phyloP scores from a whole-genome alignment of 2,797 vertebrate genomes.

The Jordanella pulchra region DNA sequence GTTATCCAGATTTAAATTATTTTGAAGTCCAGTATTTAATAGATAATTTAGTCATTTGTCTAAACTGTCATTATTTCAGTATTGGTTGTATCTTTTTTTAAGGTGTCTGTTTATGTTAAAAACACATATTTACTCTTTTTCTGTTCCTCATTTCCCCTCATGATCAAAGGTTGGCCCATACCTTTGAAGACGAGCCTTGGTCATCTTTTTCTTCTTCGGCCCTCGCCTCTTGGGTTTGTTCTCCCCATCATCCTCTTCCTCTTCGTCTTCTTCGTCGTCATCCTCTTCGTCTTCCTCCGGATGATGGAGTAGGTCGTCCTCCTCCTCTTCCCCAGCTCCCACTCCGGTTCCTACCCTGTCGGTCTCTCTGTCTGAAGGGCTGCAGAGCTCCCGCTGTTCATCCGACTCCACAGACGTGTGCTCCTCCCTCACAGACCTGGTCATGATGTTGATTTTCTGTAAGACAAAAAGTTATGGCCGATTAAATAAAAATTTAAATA shows the following conservation, averaged over 20 bases:
- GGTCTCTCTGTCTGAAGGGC: slow-evolving; percentile 44
- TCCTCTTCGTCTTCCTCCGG: slow-evolving; percentile 86
- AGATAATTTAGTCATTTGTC: not conserved
- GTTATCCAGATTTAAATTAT: not conserved
- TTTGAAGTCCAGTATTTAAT: not conserved
- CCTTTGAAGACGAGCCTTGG: slow-evolving; percentile 94
- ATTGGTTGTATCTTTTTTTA: not conserved
- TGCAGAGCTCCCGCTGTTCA: slow-evolving; percentile 69
- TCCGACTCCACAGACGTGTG: slow-evolving; percentile 81
- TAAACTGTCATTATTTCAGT: not conserved
- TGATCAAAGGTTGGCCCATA: slow-evolving; percentile 35
- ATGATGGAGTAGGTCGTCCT: slow-evolving; percentile 72
- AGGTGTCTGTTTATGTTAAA: not conserved
- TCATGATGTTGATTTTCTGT: slow-evolving; percentile 83
- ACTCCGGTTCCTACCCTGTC: slow-evolving; percentile 15
- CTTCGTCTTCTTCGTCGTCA: slow-evolving; percentile 88
- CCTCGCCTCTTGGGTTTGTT: slow-evolving; percentile 93
- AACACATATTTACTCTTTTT: not conserved
- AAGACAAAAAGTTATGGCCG: not conserved
- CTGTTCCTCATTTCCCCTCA: not conserved
- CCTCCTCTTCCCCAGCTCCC: slow-evolving; percentile 49
- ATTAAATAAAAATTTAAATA: not conserved
- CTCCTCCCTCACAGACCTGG: slow-evolving; percentile 91
- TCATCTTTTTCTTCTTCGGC: slow-evolving; percentile 99
- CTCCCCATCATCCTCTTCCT: slow-evolving; percentile 86